Evolutionary conservation across 2,113 vertebrate species (phyloP).

Genomic region (Perca fluviatilis): DNA sequence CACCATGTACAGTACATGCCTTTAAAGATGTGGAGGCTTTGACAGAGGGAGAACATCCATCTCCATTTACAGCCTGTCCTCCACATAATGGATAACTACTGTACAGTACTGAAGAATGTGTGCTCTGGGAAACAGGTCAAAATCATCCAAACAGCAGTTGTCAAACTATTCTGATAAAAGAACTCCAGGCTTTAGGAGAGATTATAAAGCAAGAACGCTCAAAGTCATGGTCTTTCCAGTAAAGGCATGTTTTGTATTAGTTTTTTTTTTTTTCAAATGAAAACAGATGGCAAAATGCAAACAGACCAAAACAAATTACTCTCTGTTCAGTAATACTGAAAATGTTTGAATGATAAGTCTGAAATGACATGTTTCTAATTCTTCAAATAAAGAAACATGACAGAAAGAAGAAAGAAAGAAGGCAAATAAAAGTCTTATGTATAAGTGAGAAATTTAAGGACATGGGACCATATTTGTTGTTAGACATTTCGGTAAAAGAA

Average conservation of each 20-base stretch:
- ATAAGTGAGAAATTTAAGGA: background rate
- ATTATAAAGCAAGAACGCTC: conserved; percentile 19
- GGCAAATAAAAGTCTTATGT: background rate
- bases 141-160: conserved; percentile 1
- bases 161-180: conserved; percentile 19
- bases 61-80: conserved; percentile 20
- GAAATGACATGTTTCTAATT: background rate
- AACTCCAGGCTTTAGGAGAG: conserved; percentile 13
- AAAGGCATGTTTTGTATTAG: conserved; percentile 33
- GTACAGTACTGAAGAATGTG: background rate
- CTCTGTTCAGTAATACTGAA: conserved; percentile 16
- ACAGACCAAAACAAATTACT: conserved; percentile 35
- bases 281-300: conserved; percentile 63
- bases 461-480: background rate
- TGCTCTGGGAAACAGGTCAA: conserved; percentile 4
- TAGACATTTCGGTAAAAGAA: background rate
- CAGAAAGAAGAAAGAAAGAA: background rate
- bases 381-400: conserved; percentile 9
- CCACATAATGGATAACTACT: background rate
- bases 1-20: background rate
- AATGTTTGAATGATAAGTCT: conserved; percentile 11
- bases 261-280: conserved; percentile 42
- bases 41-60: conserved; percentile 6
- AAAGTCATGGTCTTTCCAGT: conserved; percentile 24
- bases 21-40: conserved; percentile 9